Evolutionary conservation across 1,140 invertebrate species (phyloP), one percentile per base, ranked within the genome.

Genomic region (Drosophila micromelanica): DNA sequence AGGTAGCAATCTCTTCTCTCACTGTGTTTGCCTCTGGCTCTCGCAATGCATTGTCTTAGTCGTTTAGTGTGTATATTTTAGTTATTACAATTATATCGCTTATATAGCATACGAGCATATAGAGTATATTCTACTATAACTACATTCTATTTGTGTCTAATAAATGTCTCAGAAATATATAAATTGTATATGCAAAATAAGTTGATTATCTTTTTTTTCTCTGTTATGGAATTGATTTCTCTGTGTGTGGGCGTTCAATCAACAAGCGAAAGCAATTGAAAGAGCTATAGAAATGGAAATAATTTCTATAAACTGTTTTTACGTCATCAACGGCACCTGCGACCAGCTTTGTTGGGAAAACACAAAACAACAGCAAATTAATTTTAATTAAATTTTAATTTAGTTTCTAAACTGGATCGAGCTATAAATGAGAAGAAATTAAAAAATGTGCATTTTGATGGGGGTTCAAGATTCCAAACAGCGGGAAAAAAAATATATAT

Each of bases 31-130:
- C 23, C 43, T 51, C 48, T 45, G 38, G 46, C 69, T 62, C 67
- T 80, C 42, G 80, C 80, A 75, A 72, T 51, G 82, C 82, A 87
- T 87, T 87, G 79, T 84, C 76, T 87, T 87, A 87, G 84, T 87
- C 84, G 84, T 84, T 84, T 87, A 87, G 84, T 73, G 49, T 87
- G 82, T 87, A 87, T 76, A 87, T 89, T 87, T 87, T 89, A 87
- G 82, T 87, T 87, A 74, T 71, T 87, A 87, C 77, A 74, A 74
- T 63, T 61, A 69, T 82, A 64, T 60, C 64, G 84, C 82, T 87
- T 86, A 76, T 62, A 87, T 87, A 69, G 78, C 78, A 80, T 87
- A 81, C 57, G 59, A 69, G 35, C 69, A 76, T 62, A 76, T 87
- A 78, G 84, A 67, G 71, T 59, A 64, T 76, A 74, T 61, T 62